These are phyloP conservation scores for Polydrusus tereticollis DNA, from an alignment of 2,888 invertebrate species.

Conservation along the genomic window DNA sequence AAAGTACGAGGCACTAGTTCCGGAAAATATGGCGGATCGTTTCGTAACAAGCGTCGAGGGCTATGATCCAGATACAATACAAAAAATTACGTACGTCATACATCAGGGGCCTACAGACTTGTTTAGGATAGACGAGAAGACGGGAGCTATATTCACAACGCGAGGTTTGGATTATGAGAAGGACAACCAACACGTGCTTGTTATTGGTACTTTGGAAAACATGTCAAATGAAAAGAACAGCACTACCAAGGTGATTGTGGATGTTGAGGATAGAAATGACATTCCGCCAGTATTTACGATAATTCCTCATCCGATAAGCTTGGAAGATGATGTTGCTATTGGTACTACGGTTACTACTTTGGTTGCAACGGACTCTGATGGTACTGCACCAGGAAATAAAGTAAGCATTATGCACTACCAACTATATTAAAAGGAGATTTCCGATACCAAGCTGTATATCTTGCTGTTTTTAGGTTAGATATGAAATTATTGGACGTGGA, in stretches of 20 bases:
- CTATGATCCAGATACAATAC: slow-evolving; percentile 83
- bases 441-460: no score
- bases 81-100: slow-evolving; percentile 87
- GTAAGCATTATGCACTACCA: no score
- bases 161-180: slow-evolving; percentile 85
- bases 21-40: slow-evolving; percentile 86
- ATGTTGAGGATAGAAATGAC: slow-evolving; percentile 89
- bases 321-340: slow-evolving; percentile 86
- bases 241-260: slow-evolving; percentile 80
- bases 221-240: slow-evolving; percentile 77
- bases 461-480: slow-evolving; percentile 68
- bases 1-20: slow-evolving; percentile 83
- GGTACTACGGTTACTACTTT: slow-evolving; percentile 85
- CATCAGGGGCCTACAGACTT: slow-evolving; percentile 84
- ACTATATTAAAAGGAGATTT: neutral
- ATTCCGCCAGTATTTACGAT: slow-evolving; percentile 89
- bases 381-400: slow-evolving; percentile 87
- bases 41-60: slow-evolving; percentile 86
- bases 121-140: slow-evolving; percentile 85
- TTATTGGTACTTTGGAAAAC: slow-evolving; percentile 89
- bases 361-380: slow-evolving; percentile 86
- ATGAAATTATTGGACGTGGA: slow-evolving; percentile 85
- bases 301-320: slow-evolving; percentile 83
- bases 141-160: slow-evolving; percentile 83
- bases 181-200: slow-evolving; percentile 78